These are phyloP conservation scores for Mythimna vitellina DNA, from an alignment of 2,888 invertebrate genomes.

Conservation along the genomic window DNA sequence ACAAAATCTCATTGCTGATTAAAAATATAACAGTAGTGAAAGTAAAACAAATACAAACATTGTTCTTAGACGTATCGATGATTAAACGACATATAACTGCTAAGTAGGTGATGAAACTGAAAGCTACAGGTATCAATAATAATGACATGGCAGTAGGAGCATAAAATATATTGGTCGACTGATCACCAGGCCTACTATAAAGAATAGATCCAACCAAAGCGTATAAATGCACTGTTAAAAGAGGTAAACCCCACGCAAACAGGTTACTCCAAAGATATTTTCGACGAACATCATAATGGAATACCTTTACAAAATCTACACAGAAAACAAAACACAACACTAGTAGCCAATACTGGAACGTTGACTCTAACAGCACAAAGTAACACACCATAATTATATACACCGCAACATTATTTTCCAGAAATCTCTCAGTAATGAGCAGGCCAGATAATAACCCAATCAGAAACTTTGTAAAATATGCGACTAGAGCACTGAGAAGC, in stretches of 20 bases:
- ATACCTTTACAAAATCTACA: slow-evolving; percentile 32
- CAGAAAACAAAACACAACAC: slow-evolving; percentile 42
- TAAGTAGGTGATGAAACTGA: slow-evolving; percentile 40
- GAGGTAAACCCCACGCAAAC: slow-evolving; percentile 38
- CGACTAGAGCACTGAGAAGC: slow-evolving; percentile 27
- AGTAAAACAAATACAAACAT: slow-evolving; percentile 9
- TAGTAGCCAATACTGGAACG: slow-evolving; percentile 32
- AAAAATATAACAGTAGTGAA: slow-evolving; percentile 23
- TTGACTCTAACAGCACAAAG: slow-evolving; percentile 16
- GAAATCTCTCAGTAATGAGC: no score
- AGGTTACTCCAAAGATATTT: slow-evolving; percentile 24
- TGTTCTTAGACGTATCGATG: background rate
- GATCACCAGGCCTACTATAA: slow-evolving; percentile 11
- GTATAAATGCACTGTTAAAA: slow-evolving; percentile 21
- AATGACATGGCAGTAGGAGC: background rate
- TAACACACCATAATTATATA: background rate
- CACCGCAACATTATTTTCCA: no score
- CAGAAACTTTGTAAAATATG: background rate
- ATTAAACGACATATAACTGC: slow-evolving; percentile 28
- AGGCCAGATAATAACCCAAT: no score
- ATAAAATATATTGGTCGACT: slow-evolving; percentile 30
- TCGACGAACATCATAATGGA: slow-evolving; percentile 21
- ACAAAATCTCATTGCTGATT: slow-evolving; percentile 5
- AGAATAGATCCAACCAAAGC: slow-evolving; percentile 21
- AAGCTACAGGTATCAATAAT: slow-evolving; percentile 35